Conservation (phyloP, 2,113 vertebrate genomes). For the Nycticebus coucang region DNA sequence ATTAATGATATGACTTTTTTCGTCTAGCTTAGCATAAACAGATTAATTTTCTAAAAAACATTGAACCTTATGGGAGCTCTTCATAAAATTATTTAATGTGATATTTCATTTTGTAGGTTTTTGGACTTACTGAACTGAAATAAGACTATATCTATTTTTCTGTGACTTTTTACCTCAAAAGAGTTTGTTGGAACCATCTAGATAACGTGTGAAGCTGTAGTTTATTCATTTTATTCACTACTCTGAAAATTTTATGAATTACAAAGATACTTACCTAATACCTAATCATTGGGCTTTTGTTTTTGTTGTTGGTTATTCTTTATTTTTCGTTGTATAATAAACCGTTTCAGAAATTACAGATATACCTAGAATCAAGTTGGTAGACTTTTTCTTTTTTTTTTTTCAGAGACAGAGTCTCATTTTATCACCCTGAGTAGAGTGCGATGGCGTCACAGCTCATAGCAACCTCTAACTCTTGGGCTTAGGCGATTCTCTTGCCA, state of each 20-base stretch:
- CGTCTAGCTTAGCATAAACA: too few species aligned
- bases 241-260: background rate
- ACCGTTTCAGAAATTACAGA: background rate
- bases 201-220: background rate
- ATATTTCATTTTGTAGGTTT: background rate
- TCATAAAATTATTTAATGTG: background rate
- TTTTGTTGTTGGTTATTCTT: background rate
- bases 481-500: too few species aligned
- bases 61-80: too few species aligned
- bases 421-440: too few species aligned
- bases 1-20: too few species aligned
- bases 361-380: background rate
- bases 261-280: background rate
- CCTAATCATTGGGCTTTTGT: background rate
- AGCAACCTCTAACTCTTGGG: too few species aligned
- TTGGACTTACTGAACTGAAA: background rate
- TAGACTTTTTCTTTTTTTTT: background rate
- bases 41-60: too few species aligned
- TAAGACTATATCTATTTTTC: background rate
- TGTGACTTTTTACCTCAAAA: background rate
- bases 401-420: too few species aligned
- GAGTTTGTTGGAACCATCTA: background rate
- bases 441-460: too few species aligned
- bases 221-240: background rate
- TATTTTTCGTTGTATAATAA: background rate